Evolutionary conservation across 2,113 vertebrate species (phyloP).

Genomic region (Xerus inauris): DNA sequence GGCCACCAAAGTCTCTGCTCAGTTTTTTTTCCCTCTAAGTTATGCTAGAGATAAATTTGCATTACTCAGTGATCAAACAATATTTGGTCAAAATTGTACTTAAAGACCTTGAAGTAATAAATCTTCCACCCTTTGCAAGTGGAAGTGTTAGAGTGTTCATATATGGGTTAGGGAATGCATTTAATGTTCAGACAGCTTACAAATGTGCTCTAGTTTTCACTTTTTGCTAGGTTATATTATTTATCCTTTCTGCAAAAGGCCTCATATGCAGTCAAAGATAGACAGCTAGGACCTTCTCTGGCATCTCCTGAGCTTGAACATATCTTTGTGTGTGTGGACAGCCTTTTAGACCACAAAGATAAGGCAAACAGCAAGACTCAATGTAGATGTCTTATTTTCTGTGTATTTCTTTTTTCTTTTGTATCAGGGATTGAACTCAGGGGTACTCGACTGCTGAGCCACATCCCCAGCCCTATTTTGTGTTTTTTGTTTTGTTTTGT

Average conservation of each 20-base stretch:
- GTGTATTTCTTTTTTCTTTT: not conserved
- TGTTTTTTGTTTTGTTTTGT: too few species aligned
- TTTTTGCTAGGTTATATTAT: not conserved
- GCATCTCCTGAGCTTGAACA: not conserved
- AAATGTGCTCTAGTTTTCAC: not conserved
- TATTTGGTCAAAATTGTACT: not conserved
- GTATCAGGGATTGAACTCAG: too few species aligned
- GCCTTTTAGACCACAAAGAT: not conserved
- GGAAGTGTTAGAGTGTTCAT: not conserved
- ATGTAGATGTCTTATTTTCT: not conserved
- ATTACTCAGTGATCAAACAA: not conserved
- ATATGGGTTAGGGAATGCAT: not conserved
- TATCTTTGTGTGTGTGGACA: not conserved
- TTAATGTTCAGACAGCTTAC: not conserved
- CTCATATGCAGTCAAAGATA: not conserved
- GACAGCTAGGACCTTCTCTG: not conserved
- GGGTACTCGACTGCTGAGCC: too few species aligned
- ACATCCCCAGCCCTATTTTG: too few species aligned
- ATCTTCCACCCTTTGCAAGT: not conserved
- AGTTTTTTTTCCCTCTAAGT: not conserved
- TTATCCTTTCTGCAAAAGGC: not conserved
- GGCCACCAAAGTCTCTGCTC: not conserved
- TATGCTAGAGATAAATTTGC: not conserved
- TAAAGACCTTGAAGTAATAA: not conserved
- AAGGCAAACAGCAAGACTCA: too few species aligned